These are phyloP conservation scores for Noturus placidus DNA, from an alignment of 2,113 vertebrate genomes.

Conservation along the genomic window DNA sequence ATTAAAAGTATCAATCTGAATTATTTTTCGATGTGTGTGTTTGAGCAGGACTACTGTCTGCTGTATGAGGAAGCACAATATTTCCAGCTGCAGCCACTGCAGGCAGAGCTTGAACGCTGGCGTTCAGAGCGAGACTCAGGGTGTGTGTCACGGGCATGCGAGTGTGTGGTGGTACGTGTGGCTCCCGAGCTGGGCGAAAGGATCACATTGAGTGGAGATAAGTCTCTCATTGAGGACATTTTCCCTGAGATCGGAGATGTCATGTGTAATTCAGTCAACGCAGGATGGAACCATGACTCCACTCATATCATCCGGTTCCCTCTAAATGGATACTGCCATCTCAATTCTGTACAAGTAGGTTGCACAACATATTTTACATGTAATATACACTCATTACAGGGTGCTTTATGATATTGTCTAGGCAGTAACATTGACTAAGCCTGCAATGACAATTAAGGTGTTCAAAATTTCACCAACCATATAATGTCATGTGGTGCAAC, in stretches of 20 bases:
- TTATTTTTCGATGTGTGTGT: slow-evolving; percentile 30
- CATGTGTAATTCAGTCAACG: slow-evolving; percentile 82
- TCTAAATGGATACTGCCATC: slow-evolving; percentile 87
- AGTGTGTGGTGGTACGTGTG: slow-evolving; percentile 89
- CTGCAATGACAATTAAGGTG: background rate
- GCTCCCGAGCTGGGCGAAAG: slow-evolving; percentile 88
- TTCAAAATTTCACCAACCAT: background rate
- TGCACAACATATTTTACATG: background rate
- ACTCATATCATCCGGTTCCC: slow-evolving; percentile 88
- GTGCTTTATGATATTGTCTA: background rate
- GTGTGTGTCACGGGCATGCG: slow-evolving; percentile 77
- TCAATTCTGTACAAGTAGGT: slow-evolving; percentile 88
- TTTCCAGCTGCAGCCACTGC: slow-evolving; percentile 90
- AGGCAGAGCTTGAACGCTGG: slow-evolving; percentile 88
- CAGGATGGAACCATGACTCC: slow-evolving; percentile 73
- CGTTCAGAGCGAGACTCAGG: slow-evolving; percentile 79
- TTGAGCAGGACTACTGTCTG: slow-evolving; percentile 86
- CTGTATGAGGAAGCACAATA: slow-evolving; percentile 94
- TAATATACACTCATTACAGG: background rate
- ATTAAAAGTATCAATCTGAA: background rate
- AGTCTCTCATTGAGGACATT: slow-evolving; percentile 85
- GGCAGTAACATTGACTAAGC: background rate
- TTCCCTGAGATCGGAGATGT: slow-evolving; percentile 89
- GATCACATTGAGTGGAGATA: slow-evolving; percentile 85
- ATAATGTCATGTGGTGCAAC: background rate